phyloP scores from a whole-genome alignment of 2,888 invertebrate genomes.

The Cryptus armator region DNA sequence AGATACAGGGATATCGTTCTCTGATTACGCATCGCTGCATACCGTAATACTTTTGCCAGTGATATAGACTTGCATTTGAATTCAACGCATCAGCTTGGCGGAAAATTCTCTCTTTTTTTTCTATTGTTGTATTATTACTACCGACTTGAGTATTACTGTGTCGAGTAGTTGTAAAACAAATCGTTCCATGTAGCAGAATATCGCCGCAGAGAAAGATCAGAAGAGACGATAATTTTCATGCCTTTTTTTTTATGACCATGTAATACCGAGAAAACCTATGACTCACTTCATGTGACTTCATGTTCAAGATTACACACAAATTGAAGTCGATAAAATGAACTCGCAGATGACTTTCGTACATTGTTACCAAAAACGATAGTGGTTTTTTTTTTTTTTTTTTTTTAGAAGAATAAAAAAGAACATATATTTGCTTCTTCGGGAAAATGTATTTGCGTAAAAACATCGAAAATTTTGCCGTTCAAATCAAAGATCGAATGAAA shows the following conservation, averaged over 20 bases:
- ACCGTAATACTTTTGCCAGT: slow-evolving; percentile 10
- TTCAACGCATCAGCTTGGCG: slow-evolving; percentile 31
- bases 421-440: too few relatives aligned
- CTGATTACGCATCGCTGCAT: slow-evolving; percentile 28
- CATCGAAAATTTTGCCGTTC: not conserved
- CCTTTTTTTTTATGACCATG: slow-evolving; percentile 1
- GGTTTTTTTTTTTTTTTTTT: not conserved
- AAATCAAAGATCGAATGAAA: not conserved
- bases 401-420: not conserved
- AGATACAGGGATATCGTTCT: slow-evolving; percentile 26
- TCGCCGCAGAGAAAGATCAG: not conserved
- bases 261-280: not conserved
- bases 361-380: not conserved
- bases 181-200: not conserved
- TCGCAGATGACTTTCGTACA: not conserved
- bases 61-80: slow-evolving; percentile 28
- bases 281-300: not conserved
- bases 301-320: not conserved
- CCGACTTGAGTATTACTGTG: not conserved
- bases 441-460: too few relatives aligned
- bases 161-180: slow-evolving; percentile 7
- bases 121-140: not conserved
- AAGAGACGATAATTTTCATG: not conserved
- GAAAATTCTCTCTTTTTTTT: not conserved
- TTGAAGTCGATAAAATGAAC: not conserved